Evolutionary conservation across 2,888 invertebrate genomes (phyloP), one percentile per base, ranked within the genome.

Genomic region (Saturnia pavonia): DNA sequence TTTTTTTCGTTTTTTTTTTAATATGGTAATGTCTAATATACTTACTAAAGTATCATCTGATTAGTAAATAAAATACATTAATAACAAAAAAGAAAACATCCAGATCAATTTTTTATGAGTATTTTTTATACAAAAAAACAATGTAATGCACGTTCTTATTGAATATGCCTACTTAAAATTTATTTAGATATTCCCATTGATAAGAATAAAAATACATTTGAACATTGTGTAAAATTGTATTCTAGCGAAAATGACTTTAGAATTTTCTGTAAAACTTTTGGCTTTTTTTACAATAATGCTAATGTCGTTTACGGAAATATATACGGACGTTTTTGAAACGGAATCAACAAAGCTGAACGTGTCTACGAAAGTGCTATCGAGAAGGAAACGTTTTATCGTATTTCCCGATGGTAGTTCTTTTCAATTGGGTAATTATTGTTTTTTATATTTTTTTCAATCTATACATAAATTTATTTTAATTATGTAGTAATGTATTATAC

Each of bases 351-450:
- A 9, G 40, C 67, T 68, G 70, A 68, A 51, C 42, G 57, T 72
- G 19, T 71, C 78, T 51, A 60, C 71, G 16, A 82, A 75, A 72
- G 72, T 88, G 40, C 80, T 95, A 71, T 94, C 95, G 6, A 89
- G 95, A 76, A 88, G 87, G 72, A 95, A 94, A 80, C 88, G 95
- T 73, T 95, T 92, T 80, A 76, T 95, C 71, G 88, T 94, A 72
- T 95, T 95, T 84, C 95, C 95, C 1, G 94, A 95, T 74, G 95
- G 95, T 34, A 95, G 95, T 77, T 95, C 95, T 0, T 88, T 95
- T 77, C 95, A 95, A 89, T 89, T 95, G 75, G 94, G 95, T 94
- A 80, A 80, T 82, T 83, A 73, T 0, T 11, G 40, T 71, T 60
- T n/a, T n/a, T n/a, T n/a, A n/a, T n/a, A n/a, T n/a, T n/a, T n/a